Evolutionary conservation across 2,797 vertebrate genomes (phyloP), one percentile per base, ranked within the genome.

Genomic region (Pelochelys cantorii): DNA sequence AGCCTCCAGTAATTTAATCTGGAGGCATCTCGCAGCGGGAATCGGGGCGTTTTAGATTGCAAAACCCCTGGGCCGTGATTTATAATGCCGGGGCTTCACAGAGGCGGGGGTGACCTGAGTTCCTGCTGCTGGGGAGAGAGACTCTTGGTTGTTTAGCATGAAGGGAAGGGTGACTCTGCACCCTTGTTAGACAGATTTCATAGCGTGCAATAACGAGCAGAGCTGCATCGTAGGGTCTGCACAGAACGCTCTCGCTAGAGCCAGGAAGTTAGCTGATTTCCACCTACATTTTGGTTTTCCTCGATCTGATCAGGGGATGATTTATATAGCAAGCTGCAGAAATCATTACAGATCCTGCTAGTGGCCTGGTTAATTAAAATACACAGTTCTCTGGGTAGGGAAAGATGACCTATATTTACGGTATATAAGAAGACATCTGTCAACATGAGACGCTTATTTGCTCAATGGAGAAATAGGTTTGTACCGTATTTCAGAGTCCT

Each of bases 351-450:
- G 94, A 95, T 96, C 95, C 96, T 95, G 95, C 96, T 93, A 89
- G 96, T 95, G 96, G 94, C 96, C 96, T 95, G 95, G 93, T 97
- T 97, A 97, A 97, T 97, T 97, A 97, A 97, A 97, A 97, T 92
- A 93, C 87, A 83, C 90, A n/a, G 95, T 94, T 96, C 95, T 97
- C 95, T 62, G 95, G 93, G 93, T 92, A 95, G 94, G 93, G 93
- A 90, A 96, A 94, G 93, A 68, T 91, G 94, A 96, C 96, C 96
- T 97, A 96, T 97, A 96, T 96, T 96, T 97, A 95, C 95, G 93
- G 95, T 93, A 94, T 78, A 96, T 95, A 94, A 87, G 95, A 93
- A 96, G 95, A 96, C 96, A 95, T 97, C 96, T 97, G 97, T 95
- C 97, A 96, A 95, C 94, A 83, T 17, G 17, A 88, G 83, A 91